phyloP scores from a whole-genome alignment of 1,140 invertebrate genomes.

The Zelostemma sp. region DNA sequence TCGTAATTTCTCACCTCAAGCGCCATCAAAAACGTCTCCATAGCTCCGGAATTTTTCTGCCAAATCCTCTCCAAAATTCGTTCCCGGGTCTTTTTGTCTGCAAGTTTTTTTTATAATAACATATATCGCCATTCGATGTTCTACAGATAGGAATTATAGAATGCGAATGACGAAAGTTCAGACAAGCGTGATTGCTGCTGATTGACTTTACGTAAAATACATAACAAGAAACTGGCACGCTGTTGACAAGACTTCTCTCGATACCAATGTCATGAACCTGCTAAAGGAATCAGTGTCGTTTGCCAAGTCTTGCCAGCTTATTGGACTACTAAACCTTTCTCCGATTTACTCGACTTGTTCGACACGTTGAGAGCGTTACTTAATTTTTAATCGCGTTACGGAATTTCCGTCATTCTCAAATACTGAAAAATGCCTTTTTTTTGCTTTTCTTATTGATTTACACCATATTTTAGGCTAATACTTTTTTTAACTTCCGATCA shows the following conservation, averaged over 20 bases:
- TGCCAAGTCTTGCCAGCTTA: constrained; percentile 27
- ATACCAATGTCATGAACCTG: constrained; percentile 48
- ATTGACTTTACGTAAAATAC: background rate
- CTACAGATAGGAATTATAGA: no score
- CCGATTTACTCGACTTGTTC: constrained; percentile 34
- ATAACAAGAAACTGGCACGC: constrained; percentile 12
- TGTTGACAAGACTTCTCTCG: constrained; percentile 41
- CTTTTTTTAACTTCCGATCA: no score
- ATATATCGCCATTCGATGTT: no score
- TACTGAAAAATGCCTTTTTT: no score
- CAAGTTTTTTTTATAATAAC: no score
- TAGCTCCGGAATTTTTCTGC: constrained; percentile 71
- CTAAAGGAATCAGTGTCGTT: constrained; percentile 27
- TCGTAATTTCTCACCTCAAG: constrained; percentile 69
- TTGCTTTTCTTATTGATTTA: no score
- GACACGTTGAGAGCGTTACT: constrained; percentile 16
- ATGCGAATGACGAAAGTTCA: constrained; percentile 1
- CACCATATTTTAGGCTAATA: no score
- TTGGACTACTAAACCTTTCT: constrained; percentile 18
- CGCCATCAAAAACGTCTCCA: constrained; percentile 71
- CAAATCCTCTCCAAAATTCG: constrained; percentile 72
- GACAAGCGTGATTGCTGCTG: background rate
- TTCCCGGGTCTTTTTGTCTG: constrained; percentile 74
- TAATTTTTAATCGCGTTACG: constrained; percentile 8
- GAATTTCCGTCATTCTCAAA: no score